Evolutionary conservation across 2,888 invertebrate species (phyloP).

Genomic region (Drymonia ruficornis): DNA sequence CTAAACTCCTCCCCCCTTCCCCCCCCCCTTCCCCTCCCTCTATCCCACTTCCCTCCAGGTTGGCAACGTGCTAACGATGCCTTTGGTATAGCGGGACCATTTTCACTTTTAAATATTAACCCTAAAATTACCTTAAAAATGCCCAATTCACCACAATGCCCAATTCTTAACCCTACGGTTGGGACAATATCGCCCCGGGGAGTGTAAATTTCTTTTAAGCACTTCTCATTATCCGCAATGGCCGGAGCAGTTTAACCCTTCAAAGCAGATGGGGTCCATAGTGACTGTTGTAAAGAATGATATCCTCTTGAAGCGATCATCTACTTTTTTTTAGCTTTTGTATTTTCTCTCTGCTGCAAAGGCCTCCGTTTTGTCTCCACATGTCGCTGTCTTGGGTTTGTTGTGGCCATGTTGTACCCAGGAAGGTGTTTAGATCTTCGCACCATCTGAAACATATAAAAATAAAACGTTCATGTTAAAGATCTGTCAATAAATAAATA

Average conservation of each 20-base stretch:
- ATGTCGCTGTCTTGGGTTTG: too few species aligned
- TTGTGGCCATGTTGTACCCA: too few species aligned
- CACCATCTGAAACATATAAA: too few species aligned
- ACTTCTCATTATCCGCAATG: slow-evolving; percentile 78
- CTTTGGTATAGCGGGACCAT: not conserved
- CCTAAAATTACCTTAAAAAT: not conserved
- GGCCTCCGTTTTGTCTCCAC: too few species aligned
- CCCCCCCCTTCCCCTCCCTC: too few species aligned
- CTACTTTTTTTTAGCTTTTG: not conserved
- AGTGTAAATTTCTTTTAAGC: slow-evolving; percentile 78
- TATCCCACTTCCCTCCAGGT: too few species aligned
- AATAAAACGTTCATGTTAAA: too few species aligned
- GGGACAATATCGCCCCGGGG: slow-evolving; percentile 51
- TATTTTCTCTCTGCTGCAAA: too few species aligned
- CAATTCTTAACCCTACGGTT: slow-evolving; percentile 52
- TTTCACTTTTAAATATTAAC: not conserved
- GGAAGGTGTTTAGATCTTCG: too few species aligned
- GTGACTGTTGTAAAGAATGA: slow-evolving; percentile 32
- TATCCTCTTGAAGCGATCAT: slow-evolving; percentile 29
- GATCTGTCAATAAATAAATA: too few species aligned
- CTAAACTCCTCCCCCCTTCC: too few species aligned
- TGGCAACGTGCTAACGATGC: too few species aligned
- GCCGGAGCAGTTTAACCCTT: slow-evolving; percentile 78
- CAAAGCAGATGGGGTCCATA: slow-evolving; percentile 70
- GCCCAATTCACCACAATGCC: slow-evolving; percentile 43